A percentile compares a stretch with the other conserved stretches of the same genome.
These are phyloP conservation scores for Dorcus hopei DNA, from an alignment of 2,888 invertebrate genomes.

Conservation along the genomic window DNA sequence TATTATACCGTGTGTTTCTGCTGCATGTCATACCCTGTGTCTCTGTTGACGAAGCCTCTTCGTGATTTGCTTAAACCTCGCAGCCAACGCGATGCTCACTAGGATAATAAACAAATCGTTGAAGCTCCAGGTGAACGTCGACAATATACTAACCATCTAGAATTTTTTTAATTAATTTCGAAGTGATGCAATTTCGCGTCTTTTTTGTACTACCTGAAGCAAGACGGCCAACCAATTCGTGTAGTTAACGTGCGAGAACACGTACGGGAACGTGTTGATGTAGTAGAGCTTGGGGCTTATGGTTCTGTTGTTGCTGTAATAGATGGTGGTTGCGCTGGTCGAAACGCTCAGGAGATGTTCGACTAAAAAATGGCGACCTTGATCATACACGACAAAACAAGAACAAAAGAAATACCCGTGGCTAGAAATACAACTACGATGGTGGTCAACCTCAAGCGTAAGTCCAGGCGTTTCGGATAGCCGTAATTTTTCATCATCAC, in stretches of 20 bases:
- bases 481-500: conserved; percentile 21
- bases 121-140: conserved; percentile 12
- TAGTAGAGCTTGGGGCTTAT: conserved; percentile 1
- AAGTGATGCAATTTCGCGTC: too few relatives aligned
- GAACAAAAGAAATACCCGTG: too few relatives aligned
- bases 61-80: conserved; percentile 9
- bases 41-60: neutral
- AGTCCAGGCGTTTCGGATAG: conserved; percentile 12
- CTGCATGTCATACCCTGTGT: neutral
- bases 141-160: conserved; percentile 7
- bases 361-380: too few relatives aligned
- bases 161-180: neutral
- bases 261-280: conserved; percentile 44
- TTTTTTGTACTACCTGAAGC: too few relatives aligned
- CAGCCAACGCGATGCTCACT: conserved; percentile 2
- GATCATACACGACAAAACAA: too few relatives aligned
- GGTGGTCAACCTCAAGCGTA: conserved; percentile 16
- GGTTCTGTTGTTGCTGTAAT: too few relatives aligned
- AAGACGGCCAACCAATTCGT: conserved; percentile 44
- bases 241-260: conserved; percentile 50
- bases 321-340: too few relatives aligned
- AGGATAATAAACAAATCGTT: conserved; percentile 13
- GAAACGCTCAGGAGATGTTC: too few relatives aligned
- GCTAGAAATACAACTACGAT: neutral
- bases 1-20: too few relatives aligned